phyloP scores from a whole-genome alignment of 2,888 invertebrate species.

The Patella depressa region DNA sequence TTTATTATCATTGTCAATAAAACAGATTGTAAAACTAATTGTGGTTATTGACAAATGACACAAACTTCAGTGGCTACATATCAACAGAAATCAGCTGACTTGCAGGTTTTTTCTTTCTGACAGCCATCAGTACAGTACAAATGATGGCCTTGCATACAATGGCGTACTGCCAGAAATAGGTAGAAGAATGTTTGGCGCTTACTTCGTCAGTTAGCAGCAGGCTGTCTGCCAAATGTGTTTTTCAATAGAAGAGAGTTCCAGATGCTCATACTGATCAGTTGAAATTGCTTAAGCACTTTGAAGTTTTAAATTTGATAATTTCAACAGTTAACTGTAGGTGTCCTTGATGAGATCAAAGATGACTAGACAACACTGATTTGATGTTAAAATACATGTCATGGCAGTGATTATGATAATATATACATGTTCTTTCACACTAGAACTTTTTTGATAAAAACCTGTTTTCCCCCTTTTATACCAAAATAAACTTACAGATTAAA shows the following conservation, averaged over 20 bases:
- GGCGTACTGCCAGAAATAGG: conserved; percentile 14
- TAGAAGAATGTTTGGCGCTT: conserved; percentile 16
- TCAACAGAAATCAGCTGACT: conserved; percentile 8
- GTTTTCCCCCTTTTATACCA: too few relatives aligned
- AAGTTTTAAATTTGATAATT: conserved; percentile 6
- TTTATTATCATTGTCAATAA: too few relatives aligned
- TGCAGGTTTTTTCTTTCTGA: not conserved
- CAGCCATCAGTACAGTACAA: not conserved
- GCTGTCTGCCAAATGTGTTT: conserved; percentile 13
- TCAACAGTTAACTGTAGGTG: not conserved
- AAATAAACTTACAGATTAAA: too few relatives aligned
- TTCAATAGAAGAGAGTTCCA: conserved; percentile 6
- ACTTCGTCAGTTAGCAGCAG: conserved; percentile 8
- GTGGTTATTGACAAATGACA: too few relatives aligned
- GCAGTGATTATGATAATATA: too few relatives aligned
- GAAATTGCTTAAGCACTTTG: conserved; percentile 3
- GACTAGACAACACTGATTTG: too few relatives aligned
- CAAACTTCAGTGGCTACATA: too few relatives aligned
- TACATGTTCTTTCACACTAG: too few relatives aligned
- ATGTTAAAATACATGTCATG: too few relatives aligned
- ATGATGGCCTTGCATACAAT: conserved; percentile 8
- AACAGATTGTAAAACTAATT: too few relatives aligned
- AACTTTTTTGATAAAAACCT: too few relatives aligned
- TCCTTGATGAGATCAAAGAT: too few relatives aligned
- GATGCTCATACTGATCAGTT: not conserved